Conservation (phyloP, 2,888 invertebrate genomes). For the Venustoraphidia nigricollis region DNA sequence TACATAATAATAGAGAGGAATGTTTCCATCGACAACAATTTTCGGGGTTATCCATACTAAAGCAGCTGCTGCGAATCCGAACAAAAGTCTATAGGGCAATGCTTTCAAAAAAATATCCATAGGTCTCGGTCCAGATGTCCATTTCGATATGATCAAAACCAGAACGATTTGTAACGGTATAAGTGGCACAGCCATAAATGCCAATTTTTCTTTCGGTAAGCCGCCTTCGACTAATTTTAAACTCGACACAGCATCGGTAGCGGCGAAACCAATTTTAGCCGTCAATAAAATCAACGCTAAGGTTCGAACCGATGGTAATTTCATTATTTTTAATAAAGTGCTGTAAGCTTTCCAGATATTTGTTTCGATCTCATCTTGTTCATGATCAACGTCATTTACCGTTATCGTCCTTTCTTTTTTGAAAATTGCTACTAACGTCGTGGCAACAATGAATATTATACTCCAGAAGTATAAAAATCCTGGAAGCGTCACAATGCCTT, state of each 20-base stretch:
- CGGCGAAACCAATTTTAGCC: slow-evolving; percentile 90
- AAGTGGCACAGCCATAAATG: slow-evolving; percentile 81
- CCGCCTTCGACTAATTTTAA: slow-evolving; percentile 93
- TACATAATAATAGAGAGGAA: slow-evolving; percentile 61
- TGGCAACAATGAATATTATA: slow-evolving; percentile 74
- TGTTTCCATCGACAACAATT: slow-evolving; percentile 44
- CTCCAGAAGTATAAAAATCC: slow-evolving; percentile 95
- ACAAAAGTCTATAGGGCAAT: slow-evolving; percentile 71
- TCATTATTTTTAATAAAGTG: slow-evolving; percentile 66
- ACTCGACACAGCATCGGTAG: slow-evolving; percentile 87
- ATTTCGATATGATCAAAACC: slow-evolving; percentile 64
- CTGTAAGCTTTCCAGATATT: slow-evolving; percentile 62
- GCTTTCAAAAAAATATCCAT: slow-evolving; percentile 78
- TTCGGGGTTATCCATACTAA: slow-evolving; percentile 76
- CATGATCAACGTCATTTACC: slow-evolving; percentile 26
- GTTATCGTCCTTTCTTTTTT: slow-evolving; percentile 56
- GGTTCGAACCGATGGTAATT: slow-evolving; percentile 64
- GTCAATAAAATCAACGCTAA: slow-evolving; percentile 73
- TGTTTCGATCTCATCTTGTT: slow-evolving; percentile 25
- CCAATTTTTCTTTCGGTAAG: slow-evolving; percentile 87
- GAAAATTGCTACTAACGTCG: slow-evolving; percentile 76
- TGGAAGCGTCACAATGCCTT: slow-evolving; percentile 34
- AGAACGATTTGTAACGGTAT: slow-evolving; percentile 83
- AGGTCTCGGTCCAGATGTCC: slow-evolving; percentile 66
- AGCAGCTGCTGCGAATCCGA: slow-evolving; percentile 69